Evolutionary conservation across 1,140 invertebrate genomes (phyloP).

Genomic region (Phocides pigmalion): DNA sequence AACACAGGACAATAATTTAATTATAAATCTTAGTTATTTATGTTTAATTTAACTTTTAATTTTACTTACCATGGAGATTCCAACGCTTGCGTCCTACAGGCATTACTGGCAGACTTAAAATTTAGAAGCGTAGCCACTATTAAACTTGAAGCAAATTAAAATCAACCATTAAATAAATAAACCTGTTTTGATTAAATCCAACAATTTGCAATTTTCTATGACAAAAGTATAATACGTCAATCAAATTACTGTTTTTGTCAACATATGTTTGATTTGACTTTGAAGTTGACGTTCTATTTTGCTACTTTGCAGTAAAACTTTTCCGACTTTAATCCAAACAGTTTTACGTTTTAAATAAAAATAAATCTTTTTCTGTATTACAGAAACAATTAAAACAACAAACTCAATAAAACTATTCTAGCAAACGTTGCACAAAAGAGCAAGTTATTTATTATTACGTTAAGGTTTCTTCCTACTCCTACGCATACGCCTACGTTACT

Average conservation of each 20-base stretch:
- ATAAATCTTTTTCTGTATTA: too few species aligned
- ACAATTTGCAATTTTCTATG: conserved; percentile 36
- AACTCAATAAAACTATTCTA: too few species aligned
- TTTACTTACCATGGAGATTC: conserved; percentile 84
- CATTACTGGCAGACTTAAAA: conserved; percentile 51
- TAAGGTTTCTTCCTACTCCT: too few species aligned
- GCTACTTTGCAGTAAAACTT: neutral
- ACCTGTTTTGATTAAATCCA: conserved; percentile 31
- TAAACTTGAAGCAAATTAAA: conserved; percentile 27
- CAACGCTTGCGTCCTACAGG: conserved; percentile 83
- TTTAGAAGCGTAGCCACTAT: conserved; percentile 26
- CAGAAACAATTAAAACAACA: too few species aligned
- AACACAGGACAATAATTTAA: neutral
- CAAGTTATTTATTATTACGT: too few species aligned
- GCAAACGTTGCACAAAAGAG: too few species aligned
- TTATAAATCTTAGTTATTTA: too few species aligned
- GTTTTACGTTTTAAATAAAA: too few species aligned
- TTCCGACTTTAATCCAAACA: neutral
- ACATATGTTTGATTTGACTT: conserved; percentile 9
- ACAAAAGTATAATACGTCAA: too few species aligned
- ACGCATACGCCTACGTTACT: conserved; percentile 9
- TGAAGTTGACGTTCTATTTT: conserved; percentile 20
- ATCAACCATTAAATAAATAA: conserved; percentile 8
- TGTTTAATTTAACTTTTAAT: conserved; percentile 21
- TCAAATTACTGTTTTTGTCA: conserved; percentile 7